A percentile compares a stretch with the other conserved stretches of the same genome.
phyloP scores from a whole-genome alignment of 2,888 invertebrate genomes.

The Mayetiola destructor region DNA sequence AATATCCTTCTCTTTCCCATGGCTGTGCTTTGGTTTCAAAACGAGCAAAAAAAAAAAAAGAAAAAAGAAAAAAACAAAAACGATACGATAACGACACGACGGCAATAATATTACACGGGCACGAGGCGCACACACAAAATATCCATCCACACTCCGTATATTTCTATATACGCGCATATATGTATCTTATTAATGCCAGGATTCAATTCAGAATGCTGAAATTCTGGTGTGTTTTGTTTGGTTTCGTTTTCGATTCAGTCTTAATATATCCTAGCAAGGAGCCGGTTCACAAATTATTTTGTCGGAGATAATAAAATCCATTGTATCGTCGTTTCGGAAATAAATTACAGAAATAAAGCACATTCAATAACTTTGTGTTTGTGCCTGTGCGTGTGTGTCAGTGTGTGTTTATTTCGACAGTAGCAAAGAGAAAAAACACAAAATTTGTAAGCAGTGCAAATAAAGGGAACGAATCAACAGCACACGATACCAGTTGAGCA shows the following conservation, averaged over 20 bases:
- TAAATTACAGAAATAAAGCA: background rate
- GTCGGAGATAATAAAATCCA: background rate
- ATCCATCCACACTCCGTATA: no score
- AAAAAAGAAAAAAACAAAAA: background rate
- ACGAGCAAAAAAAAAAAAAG: no score
- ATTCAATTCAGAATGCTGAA: no score
- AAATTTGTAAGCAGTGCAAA: background rate
- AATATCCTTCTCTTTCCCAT: slow-evolving; percentile 3
- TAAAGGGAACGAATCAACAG: background rate
- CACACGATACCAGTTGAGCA: background rate
- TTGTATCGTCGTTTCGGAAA: no score
- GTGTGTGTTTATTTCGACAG: no score
- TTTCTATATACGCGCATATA: no score
- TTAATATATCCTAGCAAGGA: background rate
- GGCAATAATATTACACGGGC: background rate
- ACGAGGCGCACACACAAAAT: no score
- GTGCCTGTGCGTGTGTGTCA: no score
- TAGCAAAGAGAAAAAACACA: no score
- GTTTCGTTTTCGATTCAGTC: background rate
- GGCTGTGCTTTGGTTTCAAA: no score
- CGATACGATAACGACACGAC: background rate
- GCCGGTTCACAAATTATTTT: background rate
- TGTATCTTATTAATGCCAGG: no score
- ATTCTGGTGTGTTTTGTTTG: slow-evolving; percentile 6
- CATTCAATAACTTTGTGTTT: background rate